A percentile compares a stretch with the other conserved stretches of the same genome.
Conservation (phyloP, 2,113 vertebrate genomes). For the Onychostoma macrolepis region DNA sequence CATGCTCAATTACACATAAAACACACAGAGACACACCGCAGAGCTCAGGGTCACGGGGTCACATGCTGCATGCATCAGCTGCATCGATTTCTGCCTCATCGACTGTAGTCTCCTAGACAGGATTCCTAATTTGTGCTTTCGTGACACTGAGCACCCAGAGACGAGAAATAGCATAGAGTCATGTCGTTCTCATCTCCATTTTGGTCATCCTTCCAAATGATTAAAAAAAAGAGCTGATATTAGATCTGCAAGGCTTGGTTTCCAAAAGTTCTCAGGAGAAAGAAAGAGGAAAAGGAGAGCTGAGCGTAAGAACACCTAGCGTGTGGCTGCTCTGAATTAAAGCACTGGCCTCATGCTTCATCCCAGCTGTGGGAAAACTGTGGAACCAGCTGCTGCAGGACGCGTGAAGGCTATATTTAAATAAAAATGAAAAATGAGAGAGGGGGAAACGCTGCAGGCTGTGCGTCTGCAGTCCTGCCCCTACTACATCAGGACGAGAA, state of each 20-base stretch:
- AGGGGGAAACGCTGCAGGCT: conserved; percentile 41
- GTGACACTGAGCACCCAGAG: not conserved
- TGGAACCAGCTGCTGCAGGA: conserved; percentile 42
- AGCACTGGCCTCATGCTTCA: conserved; percentile 20
- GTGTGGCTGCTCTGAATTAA: conserved; percentile 2
- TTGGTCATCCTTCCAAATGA: not conserved
- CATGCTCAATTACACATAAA: conserved; percentile 26
- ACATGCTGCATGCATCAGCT: conserved; percentile 32
- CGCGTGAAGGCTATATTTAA: conserved; percentile 59
- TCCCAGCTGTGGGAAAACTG: conserved; percentile 57
- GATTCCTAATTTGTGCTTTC: conserved; percentile 35
- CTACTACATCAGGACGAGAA: conserved; percentile 17
- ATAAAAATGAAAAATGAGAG: conserved; percentile 59
- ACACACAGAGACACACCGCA: not conserved
- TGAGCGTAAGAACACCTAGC: not conserved
- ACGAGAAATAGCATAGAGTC: not conserved
- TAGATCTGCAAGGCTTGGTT: not conserved
- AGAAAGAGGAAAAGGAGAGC: not conserved
- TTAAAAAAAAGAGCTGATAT: not conserved
- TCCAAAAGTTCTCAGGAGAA: not conserved
- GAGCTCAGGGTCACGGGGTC: conserved; percentile 45
- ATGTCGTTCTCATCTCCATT: not conserved
- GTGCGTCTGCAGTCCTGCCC: conserved; percentile 38
- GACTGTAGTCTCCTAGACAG: conserved; percentile 30
- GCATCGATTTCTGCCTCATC: conserved; percentile 47